Percentiles rank a stretch among this genome's conserved stretches.
phyloP scores from a whole-genome alignment of 2,888 invertebrate genomes.

The Strigamia crassipes region DNA sequence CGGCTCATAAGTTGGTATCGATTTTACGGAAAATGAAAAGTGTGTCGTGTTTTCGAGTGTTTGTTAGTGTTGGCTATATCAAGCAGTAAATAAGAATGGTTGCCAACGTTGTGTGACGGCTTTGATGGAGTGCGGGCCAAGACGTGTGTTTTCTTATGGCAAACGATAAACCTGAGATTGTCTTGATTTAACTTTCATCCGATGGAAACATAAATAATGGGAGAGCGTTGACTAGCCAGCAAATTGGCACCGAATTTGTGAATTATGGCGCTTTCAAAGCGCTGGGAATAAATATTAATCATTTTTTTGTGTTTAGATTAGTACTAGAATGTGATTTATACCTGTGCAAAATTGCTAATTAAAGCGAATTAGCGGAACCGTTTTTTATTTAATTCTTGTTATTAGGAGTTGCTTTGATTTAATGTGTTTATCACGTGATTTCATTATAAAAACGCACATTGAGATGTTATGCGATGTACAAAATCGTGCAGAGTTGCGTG shows the following conservation, averaged over 20 bases:
- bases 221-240: background rate
- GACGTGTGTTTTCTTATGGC: conserved; percentile 1
- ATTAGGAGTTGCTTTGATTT: background rate
- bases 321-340: too few relatives aligned
- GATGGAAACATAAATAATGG: conserved; percentile 1
- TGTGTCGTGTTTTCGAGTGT: conserved; percentile 16
- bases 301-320: background rate
- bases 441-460: background rate
- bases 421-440: background rate
- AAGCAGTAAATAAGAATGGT: conserved; percentile 16
- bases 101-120: background rate
- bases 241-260: background rate
- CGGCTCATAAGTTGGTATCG: background rate
- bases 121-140: conserved; percentile 8
- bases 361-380: too few relatives aligned
- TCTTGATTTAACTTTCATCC: background rate
- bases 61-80: conserved; percentile 11
- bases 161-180: background rate
- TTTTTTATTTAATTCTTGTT: background rate
- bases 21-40: background rate
- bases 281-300: background rate
- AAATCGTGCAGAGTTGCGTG: background rate
- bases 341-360: too few relatives aligned
- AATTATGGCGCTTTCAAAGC: background rate
- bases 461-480: background rate